A percentile compares a stretch with the other conserved stretches of the same genome.
These are phyloP conservation scores for Sebastes iracundus DNA, from an alignment of 2,797 vertebrate species.

Conservation along the genomic window DNA sequence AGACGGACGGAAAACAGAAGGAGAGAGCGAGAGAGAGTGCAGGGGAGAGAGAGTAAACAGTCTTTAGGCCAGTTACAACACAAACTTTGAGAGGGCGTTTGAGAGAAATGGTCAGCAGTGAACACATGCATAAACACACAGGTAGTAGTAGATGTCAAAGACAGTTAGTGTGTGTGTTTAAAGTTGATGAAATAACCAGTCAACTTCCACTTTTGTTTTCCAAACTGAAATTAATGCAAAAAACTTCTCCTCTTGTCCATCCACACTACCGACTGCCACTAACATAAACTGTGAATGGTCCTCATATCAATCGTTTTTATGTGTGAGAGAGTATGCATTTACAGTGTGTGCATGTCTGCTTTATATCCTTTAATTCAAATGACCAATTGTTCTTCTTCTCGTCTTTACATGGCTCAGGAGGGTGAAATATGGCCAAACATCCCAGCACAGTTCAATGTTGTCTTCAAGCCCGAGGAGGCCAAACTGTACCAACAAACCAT, in stretches of 20 bases:
- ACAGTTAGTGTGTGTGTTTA: not conserved
- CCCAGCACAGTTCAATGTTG: constrained; percentile 80
- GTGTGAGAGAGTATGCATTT: not conserved
- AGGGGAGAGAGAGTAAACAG: constrained; percentile 14
- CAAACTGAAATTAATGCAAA: not conserved
- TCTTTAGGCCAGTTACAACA: constrained; percentile 18
- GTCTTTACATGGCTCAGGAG: constrained; percentile 73
- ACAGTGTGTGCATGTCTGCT: not conserved
- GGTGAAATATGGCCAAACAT: constrained; percentile 88
- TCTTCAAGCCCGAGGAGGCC: constrained; percentile 86
- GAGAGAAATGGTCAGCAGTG: constrained; percentile 20
- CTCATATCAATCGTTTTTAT: not conserved
- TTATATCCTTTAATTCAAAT: not conserved
- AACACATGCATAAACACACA: not conserved
- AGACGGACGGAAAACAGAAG: constrained; percentile 1
- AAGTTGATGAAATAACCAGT: not conserved
- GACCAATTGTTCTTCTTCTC: not conserved
- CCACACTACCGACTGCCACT: not conserved
- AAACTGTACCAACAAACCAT: constrained; percentile 82
- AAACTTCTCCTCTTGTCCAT: not conserved
- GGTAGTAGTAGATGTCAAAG: not conserved
- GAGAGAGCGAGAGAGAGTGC: not conserved
- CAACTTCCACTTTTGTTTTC: not conserved
- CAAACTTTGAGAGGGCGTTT: constrained; percentile 37
- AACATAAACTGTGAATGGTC: not conserved